phyloP scores from a whole-genome alignment of 2,797 vertebrate genomes.

The Benthosema pterotum region DNA sequence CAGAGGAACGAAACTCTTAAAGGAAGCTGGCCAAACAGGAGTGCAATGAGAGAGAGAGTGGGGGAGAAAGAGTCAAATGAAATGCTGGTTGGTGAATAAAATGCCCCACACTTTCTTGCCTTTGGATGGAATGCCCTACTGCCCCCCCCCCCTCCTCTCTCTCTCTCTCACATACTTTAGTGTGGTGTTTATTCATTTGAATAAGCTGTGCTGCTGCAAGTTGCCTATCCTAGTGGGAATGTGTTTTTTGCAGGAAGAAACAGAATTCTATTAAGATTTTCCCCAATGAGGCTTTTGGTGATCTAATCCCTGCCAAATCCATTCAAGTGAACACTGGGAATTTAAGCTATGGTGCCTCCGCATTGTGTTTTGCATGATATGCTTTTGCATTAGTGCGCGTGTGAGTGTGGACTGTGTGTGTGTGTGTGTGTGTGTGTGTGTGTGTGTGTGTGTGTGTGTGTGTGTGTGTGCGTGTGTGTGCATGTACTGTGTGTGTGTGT shows the following conservation, averaged over 20 bases:
- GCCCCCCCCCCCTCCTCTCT: conserved; percentile 23
- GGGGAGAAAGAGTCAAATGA: conserved; percentile 43
- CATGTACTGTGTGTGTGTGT: too few species aligned
- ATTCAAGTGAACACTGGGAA: conserved; percentile 39
- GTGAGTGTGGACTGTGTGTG: neutral
- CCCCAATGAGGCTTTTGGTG: conserved; percentile 42
- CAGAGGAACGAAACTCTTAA: conserved; percentile 28
- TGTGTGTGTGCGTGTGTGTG: conserved; percentile 10
- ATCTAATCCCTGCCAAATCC: conserved; percentile 47
- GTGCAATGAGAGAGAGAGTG: neutral
- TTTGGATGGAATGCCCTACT: conserved; percentile 44
- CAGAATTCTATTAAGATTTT: conserved; percentile 52
- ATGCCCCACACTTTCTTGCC: conserved; percentile 25
- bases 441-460: conserved; percentile 23
- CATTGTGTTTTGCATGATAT: too few species aligned
- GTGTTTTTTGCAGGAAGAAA: conserved; percentile 20
- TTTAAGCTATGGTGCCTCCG: conserved; percentile 1
- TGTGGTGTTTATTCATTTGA: conserved; percentile 55
- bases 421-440: conserved; percentile 4
- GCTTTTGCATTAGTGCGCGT: too few species aligned
- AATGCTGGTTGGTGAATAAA: conserved; percentile 34
- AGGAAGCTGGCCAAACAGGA: too few species aligned
- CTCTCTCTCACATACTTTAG: neutral
- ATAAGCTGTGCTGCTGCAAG: conserved; percentile 22
- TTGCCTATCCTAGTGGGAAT: conserved; percentile 25